These are phyloP conservation scores for Echinometra lucunter DNA, from an alignment of 53 echinoderm and acorn worm genomes.

Conservation along the genomic window DNA sequence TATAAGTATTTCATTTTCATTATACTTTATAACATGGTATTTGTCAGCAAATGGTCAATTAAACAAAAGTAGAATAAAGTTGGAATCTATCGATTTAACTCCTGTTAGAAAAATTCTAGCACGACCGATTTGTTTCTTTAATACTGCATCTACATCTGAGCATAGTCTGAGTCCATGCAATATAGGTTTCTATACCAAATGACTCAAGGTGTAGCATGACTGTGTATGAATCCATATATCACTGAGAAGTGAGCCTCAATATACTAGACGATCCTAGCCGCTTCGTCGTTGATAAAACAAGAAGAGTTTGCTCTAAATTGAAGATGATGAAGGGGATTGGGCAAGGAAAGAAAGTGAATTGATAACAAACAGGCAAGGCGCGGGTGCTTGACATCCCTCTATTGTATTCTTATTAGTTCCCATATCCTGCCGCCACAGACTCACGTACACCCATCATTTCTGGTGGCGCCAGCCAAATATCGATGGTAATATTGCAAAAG, in stretches of 20 bases:
- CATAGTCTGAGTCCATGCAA: not conserved
- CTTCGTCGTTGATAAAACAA: not conserved
- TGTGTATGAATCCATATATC: not conserved
- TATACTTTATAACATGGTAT: not conserved
- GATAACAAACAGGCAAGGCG: slow-evolving; percentile 7
- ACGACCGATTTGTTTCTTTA: not conserved
- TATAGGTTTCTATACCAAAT: not conserved
- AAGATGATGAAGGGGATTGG: slow-evolving; percentile 47
- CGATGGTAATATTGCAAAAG: slow-evolving; percentile 48
- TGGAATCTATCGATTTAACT: not conserved
- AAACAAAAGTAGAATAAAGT: not conserved
- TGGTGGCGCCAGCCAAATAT: slow-evolving; percentile 61
- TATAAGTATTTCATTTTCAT: too few relatives aligned
- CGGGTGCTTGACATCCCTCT: not conserved
- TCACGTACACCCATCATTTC: slow-evolving; percentile 44
- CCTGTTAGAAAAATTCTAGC: not conserved
- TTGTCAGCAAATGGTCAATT: not conserved
- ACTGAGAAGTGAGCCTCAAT: not conserved
- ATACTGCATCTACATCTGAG: too few relatives aligned
- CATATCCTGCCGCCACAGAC: slow-evolving; percentile 33
- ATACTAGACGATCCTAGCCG: not conserved
- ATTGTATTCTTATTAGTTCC: slow-evolving; percentile 57
- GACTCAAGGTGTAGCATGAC: not conserved
- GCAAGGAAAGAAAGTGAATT: slow-evolving; percentile 38
- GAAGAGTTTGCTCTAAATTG: slow-evolving; percentile 41